Evolutionary conservation across 2,888 invertebrate genomes (phyloP).

Genomic region (Ischnura elegans): DNA sequence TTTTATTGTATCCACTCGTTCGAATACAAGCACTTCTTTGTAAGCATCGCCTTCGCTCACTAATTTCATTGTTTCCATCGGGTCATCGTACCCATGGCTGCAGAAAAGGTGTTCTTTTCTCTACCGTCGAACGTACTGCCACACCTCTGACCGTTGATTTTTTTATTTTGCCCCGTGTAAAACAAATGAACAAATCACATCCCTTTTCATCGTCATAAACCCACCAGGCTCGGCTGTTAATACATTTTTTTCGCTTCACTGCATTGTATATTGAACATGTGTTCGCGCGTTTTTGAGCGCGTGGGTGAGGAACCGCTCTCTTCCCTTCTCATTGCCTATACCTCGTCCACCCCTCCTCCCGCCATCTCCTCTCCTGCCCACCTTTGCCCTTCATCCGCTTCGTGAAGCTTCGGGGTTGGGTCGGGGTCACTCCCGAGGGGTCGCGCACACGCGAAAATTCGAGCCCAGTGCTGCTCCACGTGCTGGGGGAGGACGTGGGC

Average conservation of each 20-base stretch:
- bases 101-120: too few species aligned
- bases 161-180: background rate
- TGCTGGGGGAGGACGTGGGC: too few species aligned
- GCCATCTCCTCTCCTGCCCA: background rate
- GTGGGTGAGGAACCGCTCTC: background rate
- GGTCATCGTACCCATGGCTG: too few species aligned
- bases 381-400: slow-evolving; percentile 13
- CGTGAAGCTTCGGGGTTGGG: background rate
- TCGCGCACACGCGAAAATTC: background rate
- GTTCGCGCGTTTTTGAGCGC: background rate
- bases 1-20: too few species aligned
- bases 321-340: background rate
- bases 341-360: background rate
- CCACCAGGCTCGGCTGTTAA: background rate
- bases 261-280: background rate
- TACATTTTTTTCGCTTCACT: too few species aligned
- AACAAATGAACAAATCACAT: background rate
- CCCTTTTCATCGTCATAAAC: background rate
- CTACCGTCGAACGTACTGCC: too few species aligned
- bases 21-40: too few species aligned
- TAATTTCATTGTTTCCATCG: too few species aligned
- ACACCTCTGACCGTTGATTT: too few species aligned
- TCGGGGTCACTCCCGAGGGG: background rate
- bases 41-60: too few species aligned
- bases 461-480: slow-evolving; percentile 10